Conservation (phyloP, 1,140 invertebrate species). For the Steinernema khuongi region DNA sequence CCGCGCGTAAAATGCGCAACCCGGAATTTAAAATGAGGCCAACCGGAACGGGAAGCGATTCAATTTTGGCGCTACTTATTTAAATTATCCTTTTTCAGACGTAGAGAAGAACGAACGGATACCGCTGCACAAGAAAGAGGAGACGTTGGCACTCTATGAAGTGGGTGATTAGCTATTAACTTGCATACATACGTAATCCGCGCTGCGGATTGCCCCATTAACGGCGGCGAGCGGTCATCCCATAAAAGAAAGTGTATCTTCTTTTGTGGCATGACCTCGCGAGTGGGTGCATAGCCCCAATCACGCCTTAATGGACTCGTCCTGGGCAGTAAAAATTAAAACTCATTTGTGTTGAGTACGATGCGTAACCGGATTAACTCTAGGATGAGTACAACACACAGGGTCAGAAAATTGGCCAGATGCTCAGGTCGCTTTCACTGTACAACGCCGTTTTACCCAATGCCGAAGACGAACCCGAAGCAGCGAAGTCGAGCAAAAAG, state of each 20-base stretch:
- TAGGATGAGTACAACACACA: conserved; percentile 58
- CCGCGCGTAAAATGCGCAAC: neutral
- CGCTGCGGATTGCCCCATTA: neutral
- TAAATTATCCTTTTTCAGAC: neutral
- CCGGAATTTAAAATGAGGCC: neutral
- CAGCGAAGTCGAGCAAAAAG: conserved; percentile 26
- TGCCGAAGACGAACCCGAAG: conserved; percentile 48
- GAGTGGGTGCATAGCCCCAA: too few relatives aligned
- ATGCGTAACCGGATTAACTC: conserved; percentile 23
- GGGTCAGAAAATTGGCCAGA: conserved; percentile 58
- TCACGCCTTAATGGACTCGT: too few relatives aligned
- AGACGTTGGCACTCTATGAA: conserved; percentile 5
- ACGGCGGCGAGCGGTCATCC: neutral
- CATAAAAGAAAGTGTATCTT: neutral
- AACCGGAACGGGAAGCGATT: neutral
- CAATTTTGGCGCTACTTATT: neutral
- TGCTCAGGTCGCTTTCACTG: conserved; percentile 56
- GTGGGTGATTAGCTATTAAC: conserved; percentile 3
- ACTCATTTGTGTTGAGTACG: neutral
- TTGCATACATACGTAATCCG: conserved; percentile 7
- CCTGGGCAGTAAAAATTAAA: neutral
- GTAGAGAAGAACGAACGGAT: conserved; percentile 8
- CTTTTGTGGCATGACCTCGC: neutral
- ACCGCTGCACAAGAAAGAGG: conserved; percentile 11
- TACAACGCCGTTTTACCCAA: conserved; percentile 52